Percentiles rank a stretch among this genome's conserved stretches.
These are phyloP conservation scores for Carlito syrichta DNA, from an alignment of 2,113 vertebrate genomes.

Conservation along the genomic window DNA sequence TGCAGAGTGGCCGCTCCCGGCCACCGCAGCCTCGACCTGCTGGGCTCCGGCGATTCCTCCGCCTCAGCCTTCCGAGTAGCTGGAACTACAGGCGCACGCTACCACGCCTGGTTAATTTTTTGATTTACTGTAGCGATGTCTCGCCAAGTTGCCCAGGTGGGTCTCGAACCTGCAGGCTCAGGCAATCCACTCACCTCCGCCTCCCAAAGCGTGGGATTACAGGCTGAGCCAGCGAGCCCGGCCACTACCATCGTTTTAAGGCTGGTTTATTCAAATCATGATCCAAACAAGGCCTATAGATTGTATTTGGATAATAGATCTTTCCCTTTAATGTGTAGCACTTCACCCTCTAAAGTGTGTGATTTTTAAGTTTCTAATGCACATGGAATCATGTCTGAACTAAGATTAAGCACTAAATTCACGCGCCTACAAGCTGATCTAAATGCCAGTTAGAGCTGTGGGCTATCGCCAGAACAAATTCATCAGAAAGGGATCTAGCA, in stretches of 20 bases:
- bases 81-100: no score
- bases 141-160: no score
- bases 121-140: no score
- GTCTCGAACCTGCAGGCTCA: no score
- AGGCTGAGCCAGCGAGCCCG: no score
- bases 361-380: conserved; percentile 33
- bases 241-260: conserved; percentile 22
- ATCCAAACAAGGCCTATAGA: neutral
- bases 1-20: no score
- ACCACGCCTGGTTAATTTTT: no score
- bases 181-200: no score
- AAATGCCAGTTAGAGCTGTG: neutral
- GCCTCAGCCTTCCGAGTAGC: no score
- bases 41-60: no score
- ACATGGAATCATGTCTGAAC: neutral
- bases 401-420: neutral
- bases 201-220: no score
- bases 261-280: neutral
- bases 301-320: neutral
- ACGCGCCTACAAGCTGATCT: neutral
- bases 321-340: neutral
- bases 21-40: no score
- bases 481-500: conserved; percentile 60
- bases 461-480: neutral
- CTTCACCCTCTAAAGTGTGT: conserved; percentile 17